Base-by-base conservation (phyloP, 2,888 invertebrate genomes). In the Rosalia funebris region DNA sequence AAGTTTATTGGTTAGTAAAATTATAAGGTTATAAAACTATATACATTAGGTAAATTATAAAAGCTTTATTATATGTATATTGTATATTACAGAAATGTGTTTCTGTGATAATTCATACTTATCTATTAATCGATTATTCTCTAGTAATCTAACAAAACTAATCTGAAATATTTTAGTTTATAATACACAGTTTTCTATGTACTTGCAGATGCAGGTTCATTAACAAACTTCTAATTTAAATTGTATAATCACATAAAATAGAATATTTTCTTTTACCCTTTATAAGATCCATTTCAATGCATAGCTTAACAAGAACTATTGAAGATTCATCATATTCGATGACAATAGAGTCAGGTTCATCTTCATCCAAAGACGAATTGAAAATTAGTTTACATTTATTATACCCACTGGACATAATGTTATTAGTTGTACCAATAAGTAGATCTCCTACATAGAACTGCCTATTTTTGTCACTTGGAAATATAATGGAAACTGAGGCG, bases 361-460 rank as follows among this genome's bases (percentile, higher is more conserved):
- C 62, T 20, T 66, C 55, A 19, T 66, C 58, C 25, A 60, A 52
- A 15, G 39, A 31, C 36, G 37, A 16, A 42, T 68, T 62, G 54
- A 73, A 70, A 34, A 62, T 58, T 12, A 76, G 65, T 62, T 66
- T 75, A 60, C 77, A 77, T 16, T 62, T 63, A 12, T 57, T 54
- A 68, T 74, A 77, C 12, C 61, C 54, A 7, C 65, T 58, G 4
- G 80, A 79, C 17, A 77, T 60, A 44, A 70, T 53, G 62, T 77
- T 78, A 55, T 60, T 68, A 20, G 75, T 76, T 19, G 54, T 65
- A 2, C 80, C 79, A 54, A 79, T 54, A 34, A 65, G 54, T 31
- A 79, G 44, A 48, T 74, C 69, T 11, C 78, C 79, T 39, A 73
- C 50, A 60, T 66, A 62, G 61, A 63, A 71, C 32, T 69, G 42